These are phyloP conservation scores for Denticeps clupeoides DNA, from an alignment of 2,797 vertebrate species.

Conservation along the genomic window DNA sequence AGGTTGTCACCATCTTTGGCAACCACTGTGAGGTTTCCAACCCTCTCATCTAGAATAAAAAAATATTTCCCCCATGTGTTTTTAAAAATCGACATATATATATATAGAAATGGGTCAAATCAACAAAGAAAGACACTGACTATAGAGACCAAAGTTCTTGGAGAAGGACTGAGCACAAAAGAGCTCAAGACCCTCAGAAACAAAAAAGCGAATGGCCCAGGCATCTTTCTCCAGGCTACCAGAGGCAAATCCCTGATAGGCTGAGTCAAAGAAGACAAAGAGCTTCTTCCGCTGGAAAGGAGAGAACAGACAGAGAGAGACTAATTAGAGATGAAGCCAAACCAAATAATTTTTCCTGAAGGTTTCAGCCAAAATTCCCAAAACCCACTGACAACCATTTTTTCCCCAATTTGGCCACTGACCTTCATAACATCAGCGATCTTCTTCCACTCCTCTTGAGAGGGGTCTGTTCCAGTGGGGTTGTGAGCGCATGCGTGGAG, in stretches of 20 bases:
- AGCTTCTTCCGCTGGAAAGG: constrained; percentile 79
- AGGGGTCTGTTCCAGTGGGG: constrained; percentile 92
- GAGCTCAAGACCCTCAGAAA: constrained; percentile 84
- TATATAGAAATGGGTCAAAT: no score
- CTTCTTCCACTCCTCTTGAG: constrained; percentile 90
- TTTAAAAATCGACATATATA: no score
- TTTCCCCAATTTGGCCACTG: constrained; percentile 17
- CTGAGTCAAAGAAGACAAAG: constrained; percentile 94
- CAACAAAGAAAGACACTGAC: constrained; percentile 52
- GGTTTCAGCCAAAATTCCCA: no score
- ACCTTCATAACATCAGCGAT: constrained; percentile 76
- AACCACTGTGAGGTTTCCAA: constrained; percentile 84
- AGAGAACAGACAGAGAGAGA: not conserved
- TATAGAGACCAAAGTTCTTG: constrained; percentile 98
- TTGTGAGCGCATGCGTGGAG: constrained; percentile 96
- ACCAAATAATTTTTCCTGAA: no score
- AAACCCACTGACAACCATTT: no score
- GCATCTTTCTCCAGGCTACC: constrained; percentile 87
- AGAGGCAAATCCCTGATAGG: constrained; percentile 96
- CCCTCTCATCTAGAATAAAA: constrained; percentile 75
- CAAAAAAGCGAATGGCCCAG: constrained; percentile 95
- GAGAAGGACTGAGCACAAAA: constrained; percentile 88
- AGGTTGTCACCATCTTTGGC: constrained; percentile 84
- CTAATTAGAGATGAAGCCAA: no score
- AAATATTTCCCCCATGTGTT: no score